Percentiles rank a stretch among this genome's conserved stretches.
Conservation (phyloP, 2,797 vertebrate species). For the Lateolabrax maculatus region DNA sequence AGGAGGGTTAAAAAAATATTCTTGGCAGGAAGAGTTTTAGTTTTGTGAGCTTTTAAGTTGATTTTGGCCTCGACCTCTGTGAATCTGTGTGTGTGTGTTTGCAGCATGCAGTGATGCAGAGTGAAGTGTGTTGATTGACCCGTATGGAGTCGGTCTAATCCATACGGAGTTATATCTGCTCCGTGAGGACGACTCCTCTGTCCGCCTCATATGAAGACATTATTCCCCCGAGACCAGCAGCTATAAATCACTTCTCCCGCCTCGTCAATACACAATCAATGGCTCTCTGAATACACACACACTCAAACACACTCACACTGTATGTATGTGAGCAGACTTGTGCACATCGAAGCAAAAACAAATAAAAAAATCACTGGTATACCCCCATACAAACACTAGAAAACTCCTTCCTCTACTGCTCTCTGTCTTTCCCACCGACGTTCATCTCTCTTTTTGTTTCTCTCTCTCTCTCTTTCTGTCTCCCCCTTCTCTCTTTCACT, state of each 20-base stretch:
- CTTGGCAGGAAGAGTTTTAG: neutral
- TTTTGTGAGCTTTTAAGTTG: neutral
- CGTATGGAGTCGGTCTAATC: conserved; percentile 55
- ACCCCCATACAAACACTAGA: conserved; percentile 7
- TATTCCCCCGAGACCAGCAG: conserved; percentile 63
- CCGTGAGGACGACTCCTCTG: conserved; percentile 63
- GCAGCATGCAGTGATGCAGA: conserved; percentile 41
- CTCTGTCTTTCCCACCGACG: neutral
- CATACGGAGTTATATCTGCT: conserved; percentile 59
- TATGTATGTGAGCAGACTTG: conserved; percentile 9
- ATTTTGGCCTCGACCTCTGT: neutral
- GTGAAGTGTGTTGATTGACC: conserved; percentile 65
- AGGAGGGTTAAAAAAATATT: neutral
- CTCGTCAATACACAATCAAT: conserved; percentile 76
- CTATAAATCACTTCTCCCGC: conserved; percentile 76
- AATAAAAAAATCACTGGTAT: conserved; percentile 30
- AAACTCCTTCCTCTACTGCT: neutral
- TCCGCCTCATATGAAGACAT: conserved; percentile 70
- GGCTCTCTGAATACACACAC: conserved; percentile 35
- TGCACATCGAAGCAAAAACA: conserved; percentile 13
- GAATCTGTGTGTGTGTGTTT: conserved; percentile 26
- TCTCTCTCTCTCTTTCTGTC: neutral
- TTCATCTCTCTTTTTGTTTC: neutral
- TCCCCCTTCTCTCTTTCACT: neutral
- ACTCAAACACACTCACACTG: conserved; percentile 14